Base-by-base conservation (phyloP, 2,113 vertebrate genomes). In the Zapus hudsonius region DNA sequence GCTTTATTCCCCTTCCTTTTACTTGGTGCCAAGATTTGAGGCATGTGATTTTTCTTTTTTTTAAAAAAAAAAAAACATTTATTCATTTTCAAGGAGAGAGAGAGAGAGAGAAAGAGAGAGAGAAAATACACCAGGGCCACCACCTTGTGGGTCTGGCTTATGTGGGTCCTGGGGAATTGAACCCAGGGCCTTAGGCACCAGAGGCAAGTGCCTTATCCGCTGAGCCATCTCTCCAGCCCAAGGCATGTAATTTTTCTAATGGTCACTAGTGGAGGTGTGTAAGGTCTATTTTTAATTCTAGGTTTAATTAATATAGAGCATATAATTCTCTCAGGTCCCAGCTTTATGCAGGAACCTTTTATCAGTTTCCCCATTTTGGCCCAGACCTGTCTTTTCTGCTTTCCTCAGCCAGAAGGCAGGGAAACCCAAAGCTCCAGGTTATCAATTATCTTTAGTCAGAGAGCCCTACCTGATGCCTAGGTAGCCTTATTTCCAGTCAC, bases 381-480 rank as follows among this genome's bases (percentile, higher is more conserved):
- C 59, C 33, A 7, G 33, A 67, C n/a, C 19, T 72, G 47, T 40
- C 61, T 92, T 83, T 87, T 36, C 89, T 33, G 82, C 79, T 80
- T 83, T 89, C 47, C 9, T 25, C 5, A 69, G 19, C 31, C 82
- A 44, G n/a, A 31, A 83, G 70, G 38, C 75, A 12, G 8, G 38
- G 31, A 61, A 91, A 67, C 59, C 72, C 29, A 73, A 92, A 91
- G 75, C 52, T 91, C 38, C 91, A 66, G 38, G n/a, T 86, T 52
- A 83, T 19, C 40, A 29, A 17, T 76, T 87, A 70, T 52, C 75
- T 92, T 80, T 82, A 67, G 19, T 73, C 31, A 64, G 33, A 66
- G 55, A 12, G 29, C 27, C 33, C 33, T 89, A 91, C 13, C 59
- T 61, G 66, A n/a, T 82, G 25, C 63, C 42, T 87, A 2, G 66